Evolutionary conservation across 1,140 invertebrate species (phyloP).

Genomic region (Halictus rubicundus): DNA sequence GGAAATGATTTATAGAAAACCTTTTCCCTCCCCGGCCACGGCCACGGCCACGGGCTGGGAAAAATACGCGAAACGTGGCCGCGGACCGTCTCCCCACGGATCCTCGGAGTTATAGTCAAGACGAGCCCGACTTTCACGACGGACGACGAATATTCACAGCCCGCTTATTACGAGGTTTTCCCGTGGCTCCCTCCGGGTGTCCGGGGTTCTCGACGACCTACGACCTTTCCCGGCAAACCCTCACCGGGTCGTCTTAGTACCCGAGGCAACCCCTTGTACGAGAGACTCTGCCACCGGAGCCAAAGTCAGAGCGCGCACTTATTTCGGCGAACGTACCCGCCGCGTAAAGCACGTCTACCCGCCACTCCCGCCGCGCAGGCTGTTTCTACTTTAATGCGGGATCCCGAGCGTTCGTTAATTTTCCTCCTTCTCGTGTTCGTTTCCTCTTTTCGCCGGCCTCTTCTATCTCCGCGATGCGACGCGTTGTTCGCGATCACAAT

Average conservation of each 20-base stretch:
- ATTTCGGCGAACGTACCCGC: constrained; percentile 49
- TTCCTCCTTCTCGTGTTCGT: constrained; percentile 33
- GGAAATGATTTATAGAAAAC: constrained; percentile 59
- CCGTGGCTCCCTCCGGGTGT: not conserved
- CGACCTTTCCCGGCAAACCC: constrained; percentile 3
- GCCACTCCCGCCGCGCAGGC: not conserved
- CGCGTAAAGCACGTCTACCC: constrained; percentile 15
- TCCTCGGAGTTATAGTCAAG: constrained; percentile 36
- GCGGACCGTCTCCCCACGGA: constrained; percentile 15
- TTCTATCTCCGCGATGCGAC: not conserved
- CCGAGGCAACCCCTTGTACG: not conserved
- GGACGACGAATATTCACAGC: constrained; percentile 45
- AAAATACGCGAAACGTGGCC: constrained; percentile 38
- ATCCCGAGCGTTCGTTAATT: constrained; percentile 49
- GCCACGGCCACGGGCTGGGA: not conserved
- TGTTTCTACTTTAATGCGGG: constrained; percentile 49
- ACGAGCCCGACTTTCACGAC: constrained; percentile 21
- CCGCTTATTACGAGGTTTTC: constrained; percentile 46
- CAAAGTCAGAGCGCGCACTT: constrained; percentile 27
- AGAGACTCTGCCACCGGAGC: not conserved
- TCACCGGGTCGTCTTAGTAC: constrained; percentile 27
- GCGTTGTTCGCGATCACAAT: not conserved
- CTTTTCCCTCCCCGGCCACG: not conserved
- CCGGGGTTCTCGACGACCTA: constrained; percentile 24
- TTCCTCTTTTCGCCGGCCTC: constrained; percentile 8